Evolutionary conservation across 1,140 invertebrate genomes (phyloP), one percentile per base, ranked within the genome.

Genomic region (Diploscapter pachys): DNA sequence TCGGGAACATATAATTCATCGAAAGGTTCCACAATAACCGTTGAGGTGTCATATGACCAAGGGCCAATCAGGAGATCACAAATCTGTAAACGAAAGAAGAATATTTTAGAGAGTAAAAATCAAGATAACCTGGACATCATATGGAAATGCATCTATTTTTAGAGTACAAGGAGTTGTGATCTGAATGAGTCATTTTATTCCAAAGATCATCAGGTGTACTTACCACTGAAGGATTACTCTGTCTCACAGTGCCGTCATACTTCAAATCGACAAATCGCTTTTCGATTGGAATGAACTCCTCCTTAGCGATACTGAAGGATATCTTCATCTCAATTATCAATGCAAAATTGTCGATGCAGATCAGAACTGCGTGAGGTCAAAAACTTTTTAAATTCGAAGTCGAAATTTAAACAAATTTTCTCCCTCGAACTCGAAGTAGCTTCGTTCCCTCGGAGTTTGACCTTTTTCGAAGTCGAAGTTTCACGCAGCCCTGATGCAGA

Each of bases 51-150:
- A 69, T 69, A 74, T 49, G 50, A 63, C 73, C 73, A 74, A 8
- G 73, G 70, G 0, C 73, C 73, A 55, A 11, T n/a, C 53, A 68
- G 48, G 63, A 31, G 31, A 31, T 65, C 31, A 65, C 63, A 65
- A 65, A 8, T 65, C 51, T 65, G 13, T 9, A 8, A 65, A 65
- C 8, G 48, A 55, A n/a, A 6, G 6, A 52, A 48, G 66, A 8
- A 50, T 55, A 55, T 53, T 55, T 55, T 68, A 61, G 71, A 57
- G 31, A 63, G 31, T 31, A 70, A 53, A 76, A 74, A 56, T 76
- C 59, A 57, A 63, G 66, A 11, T 31, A 31, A 48, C 70, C 55
- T 76, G 75, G n/a, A 66, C 56, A 76, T 76, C 75, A 59, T 76
- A 76, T 53, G 75, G 75, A 52, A 76, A 76, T 50, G 52, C 61